phyloP scores from a whole-genome alignment of 2,888 invertebrate species.

The Sinotaia quadrata region DNA sequence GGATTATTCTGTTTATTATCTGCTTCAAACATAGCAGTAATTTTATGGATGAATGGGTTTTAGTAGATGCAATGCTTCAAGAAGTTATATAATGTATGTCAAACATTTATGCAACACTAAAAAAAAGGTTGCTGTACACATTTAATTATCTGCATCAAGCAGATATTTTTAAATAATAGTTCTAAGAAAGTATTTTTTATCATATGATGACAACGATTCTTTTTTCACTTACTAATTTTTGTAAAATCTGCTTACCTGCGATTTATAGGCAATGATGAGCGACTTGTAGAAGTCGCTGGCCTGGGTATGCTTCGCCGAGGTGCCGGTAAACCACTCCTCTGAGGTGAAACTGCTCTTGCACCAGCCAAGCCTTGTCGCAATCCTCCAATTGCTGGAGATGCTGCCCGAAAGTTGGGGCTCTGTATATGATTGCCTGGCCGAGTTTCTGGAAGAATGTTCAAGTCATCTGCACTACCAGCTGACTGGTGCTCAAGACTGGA shows the following conservation, averaged over 20 bases:
- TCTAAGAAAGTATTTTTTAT: too few relatives aligned
- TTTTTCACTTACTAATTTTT: not conserved
- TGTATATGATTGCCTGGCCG: slow-evolving; percentile 7
- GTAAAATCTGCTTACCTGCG: slow-evolving; percentile 45
- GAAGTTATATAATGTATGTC: too few relatives aligned
- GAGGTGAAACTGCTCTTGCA: slow-evolving; percentile 51
- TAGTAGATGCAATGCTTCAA: too few relatives aligned
- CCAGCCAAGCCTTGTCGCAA: slow-evolving; percentile 48
- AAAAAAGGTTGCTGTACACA: not conserved
- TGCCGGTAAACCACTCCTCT: slow-evolving; percentile 60
- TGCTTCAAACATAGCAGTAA: too few relatives aligned
- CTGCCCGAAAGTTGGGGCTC: slow-evolving; percentile 24
- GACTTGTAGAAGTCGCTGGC: slow-evolving; percentile 44
- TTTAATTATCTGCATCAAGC: too few relatives aligned
- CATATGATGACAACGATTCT: too few relatives aligned
- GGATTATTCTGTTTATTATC: too few relatives aligned
- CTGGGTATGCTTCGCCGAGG: slow-evolving; percentile 58
- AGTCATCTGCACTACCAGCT: slow-evolving; percentile 47
- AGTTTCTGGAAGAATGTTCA: slow-evolving; percentile 44
- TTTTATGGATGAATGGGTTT: too few relatives aligned
- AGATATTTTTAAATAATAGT: too few relatives aligned
- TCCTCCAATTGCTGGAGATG: slow-evolving; percentile 40
- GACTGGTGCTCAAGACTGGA: slow-evolving; percentile 59
- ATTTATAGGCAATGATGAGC: slow-evolving; percentile 55
- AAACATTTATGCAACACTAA: too few relatives aligned